Base-by-base conservation (phyloP, 1,140 invertebrate species). In the Oryzaephilus surinamensis region DNA sequence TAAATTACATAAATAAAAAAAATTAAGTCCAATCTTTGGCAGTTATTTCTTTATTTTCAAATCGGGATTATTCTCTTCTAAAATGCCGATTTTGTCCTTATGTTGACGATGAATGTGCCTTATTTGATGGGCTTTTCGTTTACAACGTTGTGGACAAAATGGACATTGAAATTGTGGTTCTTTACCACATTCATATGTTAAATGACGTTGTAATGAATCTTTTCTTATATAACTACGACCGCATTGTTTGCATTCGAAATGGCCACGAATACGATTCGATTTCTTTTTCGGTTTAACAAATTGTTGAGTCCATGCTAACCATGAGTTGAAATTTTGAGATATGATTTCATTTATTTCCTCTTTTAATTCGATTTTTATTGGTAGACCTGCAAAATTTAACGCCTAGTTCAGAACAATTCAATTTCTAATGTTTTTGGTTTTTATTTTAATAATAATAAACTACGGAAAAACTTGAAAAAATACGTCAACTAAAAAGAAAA, bases 121-220 rank as follows among this genome's bases (percentile, higher is more conserved):
- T 10, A 72, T 53, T 55, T 71, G 70, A 33, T 76, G 72, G 2
- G 67, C 67, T 48, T 74, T 75, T 13, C 72, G 62, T 43, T 75
- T 75, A 51, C 69, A 73, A 18, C 66, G 66, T 34, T 74, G 71
- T 0, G 71, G 68, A 62, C 84, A 87, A 53, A 84, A 78, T 1
- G 82, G 83, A 48, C 84, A 87, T 20, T 82, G 79, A 61, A 87
- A 84, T 34, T 79, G 73, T 2, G 79, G 81, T 41, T 81, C 77
- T 54, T 84, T 84, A 7, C 83, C 70, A 45, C 73, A 76, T 45
- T 74, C 70, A 46, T 68, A 72, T 7, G 72, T 72, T 43, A 73
- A 61, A 45, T 83, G 77, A 2, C 75, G 64, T 43, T 75, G 73
- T 32, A 79, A 51, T 6, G 74, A 74, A 36, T 77, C 73, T 56